Evolutionary conservation across 1,140 invertebrate genomes (phyloP).

Genomic region (Heliconius hermathena): DNA sequence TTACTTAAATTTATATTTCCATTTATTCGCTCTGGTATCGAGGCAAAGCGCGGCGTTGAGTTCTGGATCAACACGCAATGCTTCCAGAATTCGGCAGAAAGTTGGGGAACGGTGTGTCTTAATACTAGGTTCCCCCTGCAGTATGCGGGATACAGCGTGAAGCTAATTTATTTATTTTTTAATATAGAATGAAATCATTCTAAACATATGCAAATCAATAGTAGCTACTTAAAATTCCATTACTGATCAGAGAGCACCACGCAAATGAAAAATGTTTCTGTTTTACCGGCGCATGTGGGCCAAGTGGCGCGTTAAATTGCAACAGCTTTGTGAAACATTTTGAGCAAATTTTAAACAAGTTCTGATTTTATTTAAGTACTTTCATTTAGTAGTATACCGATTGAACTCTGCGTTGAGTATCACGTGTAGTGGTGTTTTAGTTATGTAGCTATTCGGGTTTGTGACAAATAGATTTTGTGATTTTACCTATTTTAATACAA

Average conservation of each 20-base stretch:
- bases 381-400: constrained; percentile 18
- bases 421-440: neutral
- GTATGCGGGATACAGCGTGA: too few species aligned
- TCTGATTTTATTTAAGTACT: constrained; percentile 32
- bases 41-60: too few species aligned
- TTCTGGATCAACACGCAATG: too few species aligned
- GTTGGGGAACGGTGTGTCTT: too few species aligned
- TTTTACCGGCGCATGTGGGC: constrained; percentile 40
- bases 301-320: constrained; percentile 49
- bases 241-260: constrained; percentile 29
- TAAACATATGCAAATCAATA: neutral
- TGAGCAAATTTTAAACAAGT: constrained; percentile 36
- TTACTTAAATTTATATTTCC: too few species aligned
- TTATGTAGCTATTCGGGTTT: neutral
- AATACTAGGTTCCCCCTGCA: too few species aligned
- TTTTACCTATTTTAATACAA: too few species aligned
- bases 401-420: neutral
- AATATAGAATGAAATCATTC: neutral
- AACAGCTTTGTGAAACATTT: constrained; percentile 44
- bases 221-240: constrained; percentile 27
- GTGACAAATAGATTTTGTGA: neutral
- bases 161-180: too few species aligned
- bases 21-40: too few species aligned
- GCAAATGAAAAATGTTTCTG: constrained; percentile 38
- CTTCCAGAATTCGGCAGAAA: too few species aligned